Base-by-base conservation (phyloP, 64 coral and sea anemone species). In the Platygyra sinensis region DNA sequence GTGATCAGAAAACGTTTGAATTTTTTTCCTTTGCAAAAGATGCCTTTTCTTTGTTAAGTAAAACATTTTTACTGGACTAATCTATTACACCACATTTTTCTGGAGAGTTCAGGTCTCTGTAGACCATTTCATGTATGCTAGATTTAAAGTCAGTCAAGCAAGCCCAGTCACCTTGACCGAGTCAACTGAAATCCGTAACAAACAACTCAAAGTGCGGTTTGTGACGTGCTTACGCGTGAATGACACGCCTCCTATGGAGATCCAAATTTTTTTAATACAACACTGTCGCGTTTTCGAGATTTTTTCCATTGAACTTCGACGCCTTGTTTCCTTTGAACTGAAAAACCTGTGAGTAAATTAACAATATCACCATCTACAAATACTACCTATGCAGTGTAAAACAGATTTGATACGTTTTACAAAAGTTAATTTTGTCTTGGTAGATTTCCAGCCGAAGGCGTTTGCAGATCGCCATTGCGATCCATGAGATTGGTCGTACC, bases 81-180 rank as follows among this genome's bases (percentile, higher is more conserved):
- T 57, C 54, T 57, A 57, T 57, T 16, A 57, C 15, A 12, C 54
- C 10, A 6, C 42, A 46, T 46, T 57, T 57, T 57, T 7, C 10
- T 57, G 15, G 54, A 57, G 15, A 57, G 15, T 57, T 57, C 54
- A 2, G 10, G 0, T 2, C 54, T 57, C 54, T 46, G 42, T 57
- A 57, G 54, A 57, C 22, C 29, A 69, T 69, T 69, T 69, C 22
- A 69, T 9, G 9, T 69, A 69, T 69, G 65, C 25, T n/a, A 10
- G 8, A 27, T 27, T 2, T 57, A 57, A 57, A 57, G 54, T 57
- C 42, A 77, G 36, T 77, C 14, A 77, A 25, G 38, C 75, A 77
- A 51, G 75, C 75, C 8, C 7, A 8, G 14, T 79, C 51, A 79
- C 76, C 76, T 79, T 79, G 76, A 57, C 76, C 76, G n/a, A 79